These are phyloP conservation scores for Idaea biselata DNA, from an alignment of 2,888 invertebrate species.

Conservation along the genomic window DNA sequence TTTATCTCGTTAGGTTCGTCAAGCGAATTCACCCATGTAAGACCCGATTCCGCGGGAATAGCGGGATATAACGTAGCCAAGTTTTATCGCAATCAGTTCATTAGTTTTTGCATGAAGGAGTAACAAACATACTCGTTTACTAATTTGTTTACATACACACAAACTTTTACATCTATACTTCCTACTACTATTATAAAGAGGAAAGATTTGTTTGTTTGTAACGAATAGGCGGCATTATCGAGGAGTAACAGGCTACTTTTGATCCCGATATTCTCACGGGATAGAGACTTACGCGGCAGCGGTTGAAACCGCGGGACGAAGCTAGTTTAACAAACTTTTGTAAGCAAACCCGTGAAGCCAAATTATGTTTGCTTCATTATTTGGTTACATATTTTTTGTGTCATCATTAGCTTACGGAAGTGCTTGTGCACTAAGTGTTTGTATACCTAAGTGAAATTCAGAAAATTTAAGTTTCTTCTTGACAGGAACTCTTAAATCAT, in stretches of 20 bases:
- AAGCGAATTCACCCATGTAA: neutral
- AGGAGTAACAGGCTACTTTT: too few species aligned
- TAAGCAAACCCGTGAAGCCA: conserved; percentile 9
- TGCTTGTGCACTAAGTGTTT: neutral
- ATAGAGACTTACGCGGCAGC: too few species aligned
- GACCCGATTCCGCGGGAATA: neutral
- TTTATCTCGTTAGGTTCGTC: conserved; percentile 6
- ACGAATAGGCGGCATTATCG: too few species aligned
- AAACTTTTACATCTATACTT: neutral
- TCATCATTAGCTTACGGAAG: neutral
- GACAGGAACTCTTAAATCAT: neutral
- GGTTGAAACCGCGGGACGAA: too few species aligned
- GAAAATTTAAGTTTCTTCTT: neutral
- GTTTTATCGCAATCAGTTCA: too few species aligned
- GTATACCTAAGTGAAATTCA: neutral
- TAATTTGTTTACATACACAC: too few species aligned
- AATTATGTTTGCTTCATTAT: conserved; percentile 8
- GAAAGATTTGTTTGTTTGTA: too few species aligned
- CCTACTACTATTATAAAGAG: too few species aligned
- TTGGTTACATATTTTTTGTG: neutral
- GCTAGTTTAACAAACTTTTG: conserved; percentile 18
- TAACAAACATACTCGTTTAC: too few species aligned
- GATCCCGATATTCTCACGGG: too few species aligned
- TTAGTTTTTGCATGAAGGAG: too few species aligned
- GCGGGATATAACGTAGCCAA: neutral